Conservation (phyloP, 2,113 vertebrate genomes). For the Isurus oxyrinchus region DNA sequence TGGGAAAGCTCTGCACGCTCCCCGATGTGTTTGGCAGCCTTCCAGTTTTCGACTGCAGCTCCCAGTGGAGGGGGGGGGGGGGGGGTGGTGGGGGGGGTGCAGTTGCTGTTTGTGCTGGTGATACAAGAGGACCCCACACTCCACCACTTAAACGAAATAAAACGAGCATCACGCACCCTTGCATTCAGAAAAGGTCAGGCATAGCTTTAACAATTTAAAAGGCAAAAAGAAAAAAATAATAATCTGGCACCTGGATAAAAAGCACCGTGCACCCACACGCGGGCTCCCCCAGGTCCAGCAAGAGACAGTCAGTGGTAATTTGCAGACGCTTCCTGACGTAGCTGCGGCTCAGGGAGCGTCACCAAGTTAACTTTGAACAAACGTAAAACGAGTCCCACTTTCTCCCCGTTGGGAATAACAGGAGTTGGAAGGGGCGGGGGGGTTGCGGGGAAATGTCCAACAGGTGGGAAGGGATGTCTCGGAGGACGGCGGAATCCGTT, state of each 20-base stretch:
- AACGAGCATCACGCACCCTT: not conserved
- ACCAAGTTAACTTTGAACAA: not conserved
- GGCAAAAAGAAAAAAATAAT: not conserved
- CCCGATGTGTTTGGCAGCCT: too few species aligned
- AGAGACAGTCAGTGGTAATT: too few species aligned
- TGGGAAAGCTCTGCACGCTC: too few species aligned
- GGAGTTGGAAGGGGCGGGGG: too few species aligned
- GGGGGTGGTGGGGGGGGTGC: too few species aligned
- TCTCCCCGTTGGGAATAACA: not conserved
- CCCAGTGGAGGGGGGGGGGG: too few species aligned
- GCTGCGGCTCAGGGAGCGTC: not conserved
- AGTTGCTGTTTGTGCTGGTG: too few species aligned
- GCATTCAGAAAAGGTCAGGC: not conserved
- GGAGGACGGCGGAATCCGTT: not conserved
- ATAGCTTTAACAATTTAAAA: not conserved
- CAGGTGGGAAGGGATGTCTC: not conserved
- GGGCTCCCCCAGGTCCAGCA: too few species aligned
- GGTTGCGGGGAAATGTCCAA: too few species aligned
- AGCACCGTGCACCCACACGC: not conserved
- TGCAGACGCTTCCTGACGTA: not conserved
- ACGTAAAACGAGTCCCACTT: not conserved
- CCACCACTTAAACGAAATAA: not conserved
- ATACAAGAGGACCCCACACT: too few species aligned
- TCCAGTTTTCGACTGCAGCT: too few species aligned
- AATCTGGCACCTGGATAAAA: not conserved